phyloP scores from a whole-genome alignment of 1,140 invertebrate species.

The Neodiprion lecontei region DNA sequence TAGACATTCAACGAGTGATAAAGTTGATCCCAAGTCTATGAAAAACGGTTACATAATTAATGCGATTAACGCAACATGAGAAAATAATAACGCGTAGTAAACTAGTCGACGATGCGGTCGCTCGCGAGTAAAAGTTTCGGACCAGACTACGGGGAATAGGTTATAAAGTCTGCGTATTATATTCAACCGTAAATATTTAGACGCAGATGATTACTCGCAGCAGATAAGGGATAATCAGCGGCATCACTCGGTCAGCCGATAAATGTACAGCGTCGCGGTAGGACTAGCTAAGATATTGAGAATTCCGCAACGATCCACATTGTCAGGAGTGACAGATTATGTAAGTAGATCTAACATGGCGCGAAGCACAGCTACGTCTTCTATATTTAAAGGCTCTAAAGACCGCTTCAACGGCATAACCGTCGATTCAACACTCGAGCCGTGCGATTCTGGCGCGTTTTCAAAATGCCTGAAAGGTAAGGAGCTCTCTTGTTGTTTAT shows the following conservation, averaged over 20 bases:
- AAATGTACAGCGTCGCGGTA: not conserved
- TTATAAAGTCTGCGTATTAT: too few relatives aligned
- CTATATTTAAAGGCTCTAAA: slow-evolving; percentile 63
- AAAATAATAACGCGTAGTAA: too few relatives aligned
- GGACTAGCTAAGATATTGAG: not conserved
- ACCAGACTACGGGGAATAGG: too few relatives aligned
- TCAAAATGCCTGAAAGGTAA: slow-evolving; percentile 66
- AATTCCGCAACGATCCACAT: not conserved
- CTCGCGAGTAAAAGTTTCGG: too few relatives aligned
- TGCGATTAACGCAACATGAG: too few relatives aligned
- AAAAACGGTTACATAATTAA: too few relatives aligned
- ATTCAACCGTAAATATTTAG: too few relatives aligned
- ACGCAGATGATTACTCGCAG: too few relatives aligned
- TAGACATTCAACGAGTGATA: too few relatives aligned
- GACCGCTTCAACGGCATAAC: slow-evolving; percentile 77
- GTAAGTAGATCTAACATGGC: slow-evolving; percentile 4
- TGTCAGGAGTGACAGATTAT: not conserved
- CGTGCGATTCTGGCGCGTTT: slow-evolving; percentile 63
- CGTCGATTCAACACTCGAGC: slow-evolving; percentile 67
- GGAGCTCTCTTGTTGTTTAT: slow-evolving; percentile 15
- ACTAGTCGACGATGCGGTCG: too few relatives aligned
- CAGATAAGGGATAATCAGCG: too few relatives aligned
- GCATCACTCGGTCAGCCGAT: not conserved
- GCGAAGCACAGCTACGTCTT: slow-evolving; percentile 18
- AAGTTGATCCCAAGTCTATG: too few relatives aligned